Evolutionary conservation across 1,140 invertebrate genomes (phyloP), one percentile per base, ranked within the genome.

Genomic region (Antheraea pernyi): DNA sequence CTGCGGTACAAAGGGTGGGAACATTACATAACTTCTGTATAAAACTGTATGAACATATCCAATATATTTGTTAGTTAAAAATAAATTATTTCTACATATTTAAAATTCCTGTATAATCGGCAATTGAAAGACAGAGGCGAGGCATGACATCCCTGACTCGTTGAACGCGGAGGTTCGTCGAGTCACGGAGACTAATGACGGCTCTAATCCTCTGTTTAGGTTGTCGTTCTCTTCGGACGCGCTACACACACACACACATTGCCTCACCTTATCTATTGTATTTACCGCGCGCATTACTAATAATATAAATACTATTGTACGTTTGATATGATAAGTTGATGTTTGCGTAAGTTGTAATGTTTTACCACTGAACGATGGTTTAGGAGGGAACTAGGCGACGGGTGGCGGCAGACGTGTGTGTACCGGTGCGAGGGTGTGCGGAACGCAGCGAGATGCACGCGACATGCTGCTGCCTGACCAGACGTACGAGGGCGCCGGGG

Each of bases 401-500:
- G 22, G 22, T 30, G 6, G 11, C n/a, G 2, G 42, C 37, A 65
- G 37, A 19, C 6, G 63, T n/a, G 8, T 18, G 63, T 18, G 39
- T n/a, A 7, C 62, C 65, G 67, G 68, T 72, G 64, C 79, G 77
- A 5, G 16, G 46, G 46, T 13, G 16, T 6, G 46, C 1, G 46
- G 11, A 53, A 53, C 46, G 1, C 16, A 62, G 70, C 76, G 79
- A 74, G 72, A 67, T 67, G 65, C 65, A 11, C 60, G 73, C 75
- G 80, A 60, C 71, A 95, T 95, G 94, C 88, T 95, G 80, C 91
- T 95, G 84, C 94, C 95, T 62, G 95, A 95, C 88, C 94, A 95
- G 86, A 95, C 94, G 70, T 95, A 95, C 92, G 95, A 95, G 86
- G 75, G 53, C 48, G 46, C n/a, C n/a, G 46, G 53, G 63, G 71